phyloP scores from a whole-genome alignment of 2,888 invertebrate genomes.

The Pollenia angustigena region DNA sequence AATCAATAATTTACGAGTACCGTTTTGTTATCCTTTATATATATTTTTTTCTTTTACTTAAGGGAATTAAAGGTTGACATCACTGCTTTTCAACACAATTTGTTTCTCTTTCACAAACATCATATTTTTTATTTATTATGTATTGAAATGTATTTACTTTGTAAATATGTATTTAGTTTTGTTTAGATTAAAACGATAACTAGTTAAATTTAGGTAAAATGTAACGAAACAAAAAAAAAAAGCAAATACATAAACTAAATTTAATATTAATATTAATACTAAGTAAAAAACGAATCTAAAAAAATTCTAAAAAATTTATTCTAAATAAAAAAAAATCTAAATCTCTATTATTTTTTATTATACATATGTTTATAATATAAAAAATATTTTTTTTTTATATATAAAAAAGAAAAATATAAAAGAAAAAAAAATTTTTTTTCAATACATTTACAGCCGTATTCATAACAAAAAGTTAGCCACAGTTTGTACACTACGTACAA shows the following conservation, averaged over 20 bases:
- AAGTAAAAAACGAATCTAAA: conserved; percentile 6
- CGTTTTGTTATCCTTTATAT: no score
- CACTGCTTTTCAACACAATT: conserved; percentile 11
- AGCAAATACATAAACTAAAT: neutral
- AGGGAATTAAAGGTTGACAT: conserved; percentile 15
- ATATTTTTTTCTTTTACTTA: no score
- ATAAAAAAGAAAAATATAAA: neutral
- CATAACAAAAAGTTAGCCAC: no score
- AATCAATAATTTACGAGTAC: no score
- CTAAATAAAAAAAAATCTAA: conserved; percentile 56
- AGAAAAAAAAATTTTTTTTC: no score
- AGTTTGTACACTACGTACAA: no score
- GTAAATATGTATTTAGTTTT: conserved; percentile 49
- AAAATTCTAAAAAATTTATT: conserved; percentile 60
- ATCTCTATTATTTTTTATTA: conserved; percentile 23
- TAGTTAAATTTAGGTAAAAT: conserved; percentile 35
- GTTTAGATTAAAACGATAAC: conserved; percentile 24
- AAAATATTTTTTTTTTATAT: neutral
- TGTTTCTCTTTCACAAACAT: neutral
- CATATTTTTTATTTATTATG: neutral
- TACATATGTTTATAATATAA: neutral
- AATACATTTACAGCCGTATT: no score
- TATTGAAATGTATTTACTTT: conserved; percentile 20
- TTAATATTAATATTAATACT: conserved; percentile 1
- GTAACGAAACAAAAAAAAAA: conserved; percentile 7